Evolutionary conservation across 2,888 invertebrate species (phyloP), one percentile per base, ranked within the genome.

Genomic region (Eupithecia exiguata): DNA sequence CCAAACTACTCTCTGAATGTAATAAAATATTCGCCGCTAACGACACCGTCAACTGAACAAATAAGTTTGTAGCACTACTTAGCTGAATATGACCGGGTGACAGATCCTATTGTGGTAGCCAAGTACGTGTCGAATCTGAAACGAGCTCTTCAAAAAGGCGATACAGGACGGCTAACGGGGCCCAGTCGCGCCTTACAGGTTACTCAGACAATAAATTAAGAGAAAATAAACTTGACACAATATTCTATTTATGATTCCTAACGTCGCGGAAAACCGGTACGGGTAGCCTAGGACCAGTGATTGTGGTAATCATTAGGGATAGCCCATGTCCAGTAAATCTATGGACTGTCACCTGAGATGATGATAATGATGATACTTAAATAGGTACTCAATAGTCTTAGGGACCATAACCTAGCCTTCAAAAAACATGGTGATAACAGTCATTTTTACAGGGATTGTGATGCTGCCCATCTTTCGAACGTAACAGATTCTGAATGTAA

Each of bases 41-140:
- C 63, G 63, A 63, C 63, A 65, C 12, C 35, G 35, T n/a, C 12
- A 36, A 35, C 38, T 36, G 63, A 65, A 58, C 58, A 58, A 5
- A 25, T 58, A 58, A 65, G 62, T 30, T 35, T 62, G 62, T 62
- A 62, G 35, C 1, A 63, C 21, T 36, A 84, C 86, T 88, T 84
- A 87, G 84, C 83, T 83, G 89, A 89, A 89, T 89, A 88, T 91
- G 90, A 89, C 91, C 91, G 86, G 89, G 87, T 88, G 89, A 87
- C 89, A 89, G 82, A 88, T 88, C 88, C 91, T 87, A 92, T 92
- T 93, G 93, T 92, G 83, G 84, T 77, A 77, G 79, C 86, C 86
- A 86, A 86, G 88, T 91, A 91, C 92, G 93, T 93, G 91, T 90
- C 94, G 91, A 94, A 94, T 94, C 89, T 86, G 90, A 89, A 90